These are phyloP conservation scores for Garra rufa DNA, from an alignment of 2,113 vertebrate species.

Conservation along the genomic window DNA sequence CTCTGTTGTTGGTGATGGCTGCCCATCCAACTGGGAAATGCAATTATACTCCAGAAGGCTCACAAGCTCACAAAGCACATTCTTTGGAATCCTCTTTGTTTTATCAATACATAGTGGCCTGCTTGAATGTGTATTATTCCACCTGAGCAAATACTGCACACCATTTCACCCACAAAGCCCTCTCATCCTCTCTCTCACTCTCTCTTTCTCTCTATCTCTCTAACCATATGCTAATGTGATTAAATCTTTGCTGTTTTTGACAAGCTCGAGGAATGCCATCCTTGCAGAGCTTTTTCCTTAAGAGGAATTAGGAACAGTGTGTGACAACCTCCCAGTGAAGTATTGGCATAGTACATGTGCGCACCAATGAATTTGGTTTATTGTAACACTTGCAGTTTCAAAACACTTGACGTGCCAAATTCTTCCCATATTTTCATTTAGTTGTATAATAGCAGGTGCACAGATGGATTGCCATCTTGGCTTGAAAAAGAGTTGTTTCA, in stretches of 20 bases:
- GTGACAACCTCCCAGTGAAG: slow-evolving; percentile 52
- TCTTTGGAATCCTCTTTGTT: slow-evolving; percentile 88
- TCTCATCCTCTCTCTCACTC: slow-evolving; percentile 21
- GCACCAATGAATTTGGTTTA: slow-evolving; percentile 60
- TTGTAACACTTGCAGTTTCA: slow-evolving; percentile 67
- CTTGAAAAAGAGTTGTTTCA: slow-evolving; percentile 53
- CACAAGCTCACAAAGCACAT: slow-evolving; percentile 80
- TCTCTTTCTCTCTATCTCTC: slow-evolving; percentile 37
- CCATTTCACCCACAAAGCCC: slow-evolving; percentile 77
- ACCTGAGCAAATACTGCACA: slow-evolving; percentile 92
- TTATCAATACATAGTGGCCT: slow-evolving; percentile 80
- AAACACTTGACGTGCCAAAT: slow-evolving; percentile 73
- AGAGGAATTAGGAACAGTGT: slow-evolving; percentile 35
- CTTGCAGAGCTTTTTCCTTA: slow-evolving; percentile 60
- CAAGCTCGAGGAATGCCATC: slow-evolving; percentile 64
- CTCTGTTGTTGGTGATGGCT: slow-evolving; percentile 66
- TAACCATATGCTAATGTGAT: slow-evolving; percentile 51
- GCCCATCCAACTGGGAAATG: slow-evolving; percentile 69
- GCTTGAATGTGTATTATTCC: slow-evolving; percentile 85
- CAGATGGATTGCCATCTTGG: slow-evolving; percentile 63
- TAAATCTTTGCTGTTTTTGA: slow-evolving; percentile 60
- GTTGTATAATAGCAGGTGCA: slow-evolving; percentile 77
- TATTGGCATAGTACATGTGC: slow-evolving; percentile 59
- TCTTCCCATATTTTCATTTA: slow-evolving; percentile 79
- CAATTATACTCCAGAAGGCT: slow-evolving; percentile 64